phyloP scores from a whole-genome alignment of 2,888 invertebrate genomes.

The Epinotia bilunana region DNA sequence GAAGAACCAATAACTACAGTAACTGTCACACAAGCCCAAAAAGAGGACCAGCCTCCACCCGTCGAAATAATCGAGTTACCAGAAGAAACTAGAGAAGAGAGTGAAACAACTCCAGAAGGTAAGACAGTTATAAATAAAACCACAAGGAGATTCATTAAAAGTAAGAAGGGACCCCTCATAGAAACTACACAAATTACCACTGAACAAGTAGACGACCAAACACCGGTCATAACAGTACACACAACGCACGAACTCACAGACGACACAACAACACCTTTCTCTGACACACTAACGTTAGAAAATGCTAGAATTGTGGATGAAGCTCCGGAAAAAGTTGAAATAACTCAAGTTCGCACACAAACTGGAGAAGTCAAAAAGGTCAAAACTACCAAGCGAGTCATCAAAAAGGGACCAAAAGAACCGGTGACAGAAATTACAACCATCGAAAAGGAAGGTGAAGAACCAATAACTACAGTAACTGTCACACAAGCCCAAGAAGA shows the following conservation, averaged over 20 bases:
- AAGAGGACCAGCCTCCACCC: conserved; percentile 52
- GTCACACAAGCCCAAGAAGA: conserved; percentile 59
- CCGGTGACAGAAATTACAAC: conserved; percentile 53
- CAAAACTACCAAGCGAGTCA: conserved; percentile 44
- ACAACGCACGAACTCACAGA: conserved; percentile 3
- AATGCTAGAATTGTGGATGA: not conserved
- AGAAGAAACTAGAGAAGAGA: conserved; percentile 46
- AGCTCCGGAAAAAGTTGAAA: not conserved
- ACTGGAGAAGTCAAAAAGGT: not conserved
- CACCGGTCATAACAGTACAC: conserved; percentile 3
- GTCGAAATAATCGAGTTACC: conserved; percentile 56
- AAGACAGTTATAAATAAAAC: conserved; percentile 1
- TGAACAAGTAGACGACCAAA: not conserved
- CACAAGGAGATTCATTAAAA: not conserved
- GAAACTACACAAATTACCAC: conserved; percentile 15
- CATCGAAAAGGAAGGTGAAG: conserved; percentile 2
- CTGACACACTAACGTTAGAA: not conserved
- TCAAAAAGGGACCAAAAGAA: conserved; percentile 60
- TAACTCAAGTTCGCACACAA: conserved; percentile 2
- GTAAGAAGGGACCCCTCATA: not conserved
- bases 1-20: conserved; percentile 46
- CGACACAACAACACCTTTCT: not conserved
- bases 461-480: conserved; percentile 48
- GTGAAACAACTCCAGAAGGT: conserved; percentile 4
- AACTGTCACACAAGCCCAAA: no score